Evolutionary conservation across 2,888 invertebrate species (phyloP), one percentile per base, ranked within the genome.

Genomic region (Pyralis farinalis): DNA sequence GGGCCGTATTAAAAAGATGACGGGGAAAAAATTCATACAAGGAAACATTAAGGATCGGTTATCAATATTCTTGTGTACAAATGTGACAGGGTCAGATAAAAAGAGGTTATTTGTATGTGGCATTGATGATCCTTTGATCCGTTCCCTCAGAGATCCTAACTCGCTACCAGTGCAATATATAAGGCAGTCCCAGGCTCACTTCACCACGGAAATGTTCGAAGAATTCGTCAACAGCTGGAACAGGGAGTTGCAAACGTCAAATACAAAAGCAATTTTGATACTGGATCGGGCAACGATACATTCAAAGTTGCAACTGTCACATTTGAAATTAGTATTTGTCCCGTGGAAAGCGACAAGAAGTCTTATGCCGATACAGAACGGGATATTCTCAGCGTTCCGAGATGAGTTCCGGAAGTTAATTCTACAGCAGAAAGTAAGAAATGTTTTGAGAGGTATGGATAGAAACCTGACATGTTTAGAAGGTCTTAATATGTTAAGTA

Each of bases 161-260:
- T 69, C 64, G 0, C 50, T 73, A 22, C 72, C 72, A 0, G 72
- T 73, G 0, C 57, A 62, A 0, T 74, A 73, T 27, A 66, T 69
- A 7, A 55, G 71, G 2, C 69, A 74, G 37, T 47, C 55, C 0
- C 55, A 66, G 43, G 71, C 66, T 0, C 71, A 71, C 40, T 72
- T 74, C 16, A 73, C 71, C 0, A 74, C 72, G 1, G 52, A 52
- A 40, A 68, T 70, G 57, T 73, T 73, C 32, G 73, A 73, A 34
- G 63, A 70, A 12, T 72, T 68, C 9, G 68, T 72, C 0, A 66
- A 56, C 43, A 63, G 56, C 43, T 73, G 73, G 73, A 71, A 73
- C 8, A 47, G 47, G 1, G 63, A 73, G 9, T 40, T 73, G 1
- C 44, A 63, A 32, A n/a, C 42, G 0, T 46, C 45, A 10, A 51